phyloP scores from a whole-genome alignment of 2,888 invertebrate species.

The Protodeltote pygarga region DNA sequence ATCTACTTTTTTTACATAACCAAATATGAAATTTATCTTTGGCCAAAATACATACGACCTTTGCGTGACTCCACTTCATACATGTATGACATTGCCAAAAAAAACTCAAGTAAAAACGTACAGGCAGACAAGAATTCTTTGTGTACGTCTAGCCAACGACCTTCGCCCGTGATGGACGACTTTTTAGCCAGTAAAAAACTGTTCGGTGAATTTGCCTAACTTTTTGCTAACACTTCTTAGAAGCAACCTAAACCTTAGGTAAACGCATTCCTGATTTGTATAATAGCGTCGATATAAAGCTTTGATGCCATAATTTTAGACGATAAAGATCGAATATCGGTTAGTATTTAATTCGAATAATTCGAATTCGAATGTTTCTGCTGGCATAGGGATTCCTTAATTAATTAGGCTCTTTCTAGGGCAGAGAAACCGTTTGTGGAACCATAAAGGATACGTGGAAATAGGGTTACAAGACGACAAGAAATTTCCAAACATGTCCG shows the following conservation, averaged over 20 bases:
- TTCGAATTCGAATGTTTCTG: too few relatives aligned
- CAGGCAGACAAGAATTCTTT: constrained; percentile 82
- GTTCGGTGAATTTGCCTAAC: constrained; percentile 85
- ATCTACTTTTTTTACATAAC: constrained; percentile 61
- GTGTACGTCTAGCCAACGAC: constrained; percentile 81
- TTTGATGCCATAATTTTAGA: constrained; percentile 78
- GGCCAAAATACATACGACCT: constrained; percentile 77
- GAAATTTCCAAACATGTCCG: constrained; percentile 36
- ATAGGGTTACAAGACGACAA: too few relatives aligned
- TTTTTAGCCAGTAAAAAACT: constrained; percentile 78
- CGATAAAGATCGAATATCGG: constrained; percentile 65
- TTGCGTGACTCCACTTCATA: constrained; percentile 75
- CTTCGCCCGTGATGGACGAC: constrained; percentile 81
- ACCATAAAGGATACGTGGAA: constrained; percentile 10
- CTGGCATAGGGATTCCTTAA: constrained; percentile 50
- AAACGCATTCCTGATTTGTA: constrained; percentile 70
- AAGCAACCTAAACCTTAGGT: constrained; percentile 68
- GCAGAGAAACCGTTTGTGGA: constrained; percentile 34
- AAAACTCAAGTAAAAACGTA: constrained; percentile 75
- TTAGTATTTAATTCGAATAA: constrained; percentile 57
- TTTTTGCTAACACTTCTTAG: constrained; percentile 81
- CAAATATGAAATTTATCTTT: constrained; percentile 75
- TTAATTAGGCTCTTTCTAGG: constrained; percentile 65
- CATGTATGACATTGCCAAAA: constrained; percentile 83
- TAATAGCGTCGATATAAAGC: constrained; percentile 71